Base-by-base conservation (phyloP, 2,113 vertebrate genomes). In the Malurus cyaneus region DNA sequence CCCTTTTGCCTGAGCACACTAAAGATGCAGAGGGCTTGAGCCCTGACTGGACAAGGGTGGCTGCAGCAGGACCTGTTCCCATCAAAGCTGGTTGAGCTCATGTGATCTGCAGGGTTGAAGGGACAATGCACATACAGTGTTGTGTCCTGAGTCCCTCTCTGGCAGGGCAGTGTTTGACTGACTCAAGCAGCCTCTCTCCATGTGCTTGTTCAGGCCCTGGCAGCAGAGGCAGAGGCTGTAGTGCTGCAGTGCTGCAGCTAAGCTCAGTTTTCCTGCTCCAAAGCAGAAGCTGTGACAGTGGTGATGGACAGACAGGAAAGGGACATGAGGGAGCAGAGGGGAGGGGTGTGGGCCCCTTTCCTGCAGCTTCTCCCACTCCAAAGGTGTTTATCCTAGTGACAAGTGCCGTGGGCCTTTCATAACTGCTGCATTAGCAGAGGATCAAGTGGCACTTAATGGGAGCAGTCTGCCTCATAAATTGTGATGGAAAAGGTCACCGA, bases 401-500 rank as follows among this genome's bases (percentile, higher is more conserved):
- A 96, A 96, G 93, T 89, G 80, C 89, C 86, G 20, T 95, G 94
- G 59, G 49, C 91, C 92, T 96, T 96, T 96, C 95, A 94, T 97
- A 97, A 96, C 95, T 96, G 92, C 96, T 96, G 96, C 96, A 97
- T 97, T 97, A 97, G 91, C 96, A 94, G 96, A 96, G 82, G 97
- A 96, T 97, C 96, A 86, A 87, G 86, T 97, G 19, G 60, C 96
- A 59, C 94, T 96, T 97, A 97, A 97, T 97, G 96, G 94, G 77
- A 72, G 87, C 87, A 90, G 77, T 36, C 77, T 86, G 86, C 86
- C 72, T 88, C 73, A 19, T 82, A 49, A 90, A 90, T 76, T 88
- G 50, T 57, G 87, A 87, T 82, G 91, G 93, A 69, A 96, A 96
- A 97, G 95, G 96, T 96, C 91, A 6, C 80, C 21, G 19, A 60